Evolutionary conservation across 2,113 vertebrate genomes (phyloP), one percentile per base, ranked within the genome.

Genomic region (Pao palembangensis): DNA sequence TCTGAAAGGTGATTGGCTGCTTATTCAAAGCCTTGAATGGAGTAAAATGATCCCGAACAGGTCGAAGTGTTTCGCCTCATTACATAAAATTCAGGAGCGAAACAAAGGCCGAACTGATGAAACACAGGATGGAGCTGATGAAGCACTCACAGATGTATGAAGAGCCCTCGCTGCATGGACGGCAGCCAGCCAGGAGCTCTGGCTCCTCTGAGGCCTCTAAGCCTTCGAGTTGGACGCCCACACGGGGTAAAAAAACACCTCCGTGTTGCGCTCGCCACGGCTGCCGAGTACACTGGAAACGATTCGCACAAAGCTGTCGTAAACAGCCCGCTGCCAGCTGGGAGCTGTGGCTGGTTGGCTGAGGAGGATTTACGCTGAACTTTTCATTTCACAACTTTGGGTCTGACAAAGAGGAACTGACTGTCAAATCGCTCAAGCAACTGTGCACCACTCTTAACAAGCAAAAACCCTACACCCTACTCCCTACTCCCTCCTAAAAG

Each of bases 121-220:
- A 73, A 71, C 62, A 52, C 51, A 79, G 58, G 55, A 57, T 65
- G 44, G 60, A 8, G 51, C 34, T 64, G 64, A 51, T 58, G 66
- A 50, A 34, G 55, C 6, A 19, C n/a, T 51, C 69, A 34, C 72
- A 73, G 58, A 70, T 70, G 71, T 63, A 47, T 74, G 72, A 76
- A 72, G 70, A 62, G 80, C 72, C 20, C 69, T 74, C 17, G 43
- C 8, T 50, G 10, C 51, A 15, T 73, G 79, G 71, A 82, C 25
- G 43, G 23, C 66, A 34, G 82, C 76, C 70, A 69, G 69, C 51
- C n/a, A 61, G 70, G 56, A 84, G 67, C 76, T 68, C 43, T 64
- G 61, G 55, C 71, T 71, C 69, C 67, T 63, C 63, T 23, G 69
- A 76, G 75, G 57, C 78, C 75, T 66, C 76, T 79, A 72, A 52